Percentiles rank a stretch among this genome's conserved stretches.
phyloP scores from a whole-genome alignment of 2,888 invertebrate species.

The Papilio elwesi region DNA sequence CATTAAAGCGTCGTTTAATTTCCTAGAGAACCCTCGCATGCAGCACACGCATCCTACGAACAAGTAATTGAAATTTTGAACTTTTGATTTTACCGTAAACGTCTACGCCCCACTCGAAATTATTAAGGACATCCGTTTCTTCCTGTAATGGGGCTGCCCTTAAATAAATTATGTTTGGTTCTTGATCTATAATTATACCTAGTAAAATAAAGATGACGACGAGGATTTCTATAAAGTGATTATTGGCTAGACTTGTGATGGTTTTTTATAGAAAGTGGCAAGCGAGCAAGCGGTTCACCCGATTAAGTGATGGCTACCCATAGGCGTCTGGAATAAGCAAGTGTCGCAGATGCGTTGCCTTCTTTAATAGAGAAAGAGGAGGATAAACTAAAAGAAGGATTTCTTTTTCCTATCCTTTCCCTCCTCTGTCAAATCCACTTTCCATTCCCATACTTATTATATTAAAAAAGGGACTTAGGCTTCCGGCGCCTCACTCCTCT shows the following conservation, averaged over 20 bases:
- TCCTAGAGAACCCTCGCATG: constrained; percentile 72
- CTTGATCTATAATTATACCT: constrained; percentile 46
- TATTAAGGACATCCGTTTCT: constrained; percentile 78
- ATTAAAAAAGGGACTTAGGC: no score
- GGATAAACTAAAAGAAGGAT: no score
- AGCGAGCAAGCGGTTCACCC: no score
- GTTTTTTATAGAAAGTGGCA: no score
- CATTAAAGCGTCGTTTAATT: constrained; percentile 83
- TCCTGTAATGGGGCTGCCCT: constrained; percentile 61
- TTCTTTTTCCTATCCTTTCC: no score
- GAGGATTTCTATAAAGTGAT: neutral
- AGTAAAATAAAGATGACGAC: neutral
- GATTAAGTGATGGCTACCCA: no score
- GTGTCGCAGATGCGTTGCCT: no score
- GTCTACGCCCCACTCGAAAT: constrained; percentile 76
- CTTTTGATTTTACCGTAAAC: constrained; percentile 80
- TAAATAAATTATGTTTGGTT: constrained; percentile 60
- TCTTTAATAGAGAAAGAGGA: no score
- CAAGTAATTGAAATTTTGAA: constrained; percentile 83
- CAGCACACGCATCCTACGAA: constrained; percentile 81
- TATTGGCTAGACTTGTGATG: neutral
- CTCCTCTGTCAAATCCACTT: no score
- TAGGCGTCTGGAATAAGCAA: no score
- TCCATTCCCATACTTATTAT: no score
- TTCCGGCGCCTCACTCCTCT: no score